Evolutionary conservation across 2,888 invertebrate genomes (phyloP).

Genomic region (Gnatocerus cornutus): DNA sequence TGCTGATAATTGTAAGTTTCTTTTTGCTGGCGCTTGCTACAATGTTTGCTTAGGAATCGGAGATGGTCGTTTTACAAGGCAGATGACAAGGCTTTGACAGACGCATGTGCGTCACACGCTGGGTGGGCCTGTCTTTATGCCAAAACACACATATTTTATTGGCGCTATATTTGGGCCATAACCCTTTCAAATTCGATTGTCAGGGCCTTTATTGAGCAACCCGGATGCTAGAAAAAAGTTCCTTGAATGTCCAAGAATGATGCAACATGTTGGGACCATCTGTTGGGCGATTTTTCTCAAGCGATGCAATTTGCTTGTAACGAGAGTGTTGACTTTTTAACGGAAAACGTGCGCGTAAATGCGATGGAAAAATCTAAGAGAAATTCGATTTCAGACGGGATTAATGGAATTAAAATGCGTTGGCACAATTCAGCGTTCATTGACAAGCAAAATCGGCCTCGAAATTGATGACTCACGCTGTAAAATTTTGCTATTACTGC

Average conservation of each 20-base stretch:
- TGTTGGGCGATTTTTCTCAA: background rate
- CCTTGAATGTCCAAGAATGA: background rate
- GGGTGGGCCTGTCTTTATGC: slow-evolving; percentile 58
- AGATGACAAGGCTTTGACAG: slow-evolving; percentile 62
- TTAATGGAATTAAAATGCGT: too few relatives aligned
- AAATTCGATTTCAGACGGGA: too few relatives aligned
- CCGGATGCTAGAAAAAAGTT: slow-evolving; percentile 20
- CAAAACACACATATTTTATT: slow-evolving; percentile 53
- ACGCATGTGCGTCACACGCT: slow-evolving; percentile 52
- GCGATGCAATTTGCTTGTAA: background rate
- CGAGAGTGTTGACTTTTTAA: too few relatives aligned
- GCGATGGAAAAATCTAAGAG: too few relatives aligned
- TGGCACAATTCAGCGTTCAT: too few relatives aligned
- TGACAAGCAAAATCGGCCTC: too few relatives aligned
- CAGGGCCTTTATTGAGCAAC: slow-evolving; percentile 7
- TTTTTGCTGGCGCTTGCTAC: slow-evolving; percentile 43
- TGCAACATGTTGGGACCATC: slow-evolving; percentile 18
- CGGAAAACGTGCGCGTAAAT: too few relatives aligned
- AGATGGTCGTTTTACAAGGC: slow-evolving; percentile 59
- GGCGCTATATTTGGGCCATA: slow-evolving; percentile 12
- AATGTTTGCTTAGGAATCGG: slow-evolving; percentile 56
- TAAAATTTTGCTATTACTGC: too few relatives aligned
- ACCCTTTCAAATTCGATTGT: slow-evolving; percentile 22
- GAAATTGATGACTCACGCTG: too few relatives aligned
- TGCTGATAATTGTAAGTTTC: slow-evolving; percentile 68